Evolutionary conservation across 2,113 vertebrate genomes (phyloP).

Genomic region (Myotis davidii): DNA sequence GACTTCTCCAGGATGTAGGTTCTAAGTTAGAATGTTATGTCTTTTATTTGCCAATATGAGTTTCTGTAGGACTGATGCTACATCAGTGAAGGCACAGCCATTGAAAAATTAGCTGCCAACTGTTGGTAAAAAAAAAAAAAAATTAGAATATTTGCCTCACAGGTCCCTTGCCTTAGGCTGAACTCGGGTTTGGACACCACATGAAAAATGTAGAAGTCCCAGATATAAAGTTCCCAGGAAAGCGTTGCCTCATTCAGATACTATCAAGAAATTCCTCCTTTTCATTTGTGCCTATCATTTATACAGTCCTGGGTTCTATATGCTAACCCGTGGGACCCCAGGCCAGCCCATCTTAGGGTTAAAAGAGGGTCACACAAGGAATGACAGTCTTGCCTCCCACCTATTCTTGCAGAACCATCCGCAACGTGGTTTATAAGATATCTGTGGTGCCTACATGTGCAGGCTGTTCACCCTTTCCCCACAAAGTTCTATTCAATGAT

Average conservation of each 20-base stretch:
- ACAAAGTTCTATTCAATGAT: background rate
- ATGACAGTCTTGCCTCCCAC: background rate
- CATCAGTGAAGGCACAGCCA: slow-evolving; percentile 36
- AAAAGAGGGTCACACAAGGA: background rate
- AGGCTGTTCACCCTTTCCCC: background rate
- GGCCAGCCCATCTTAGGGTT: background rate
- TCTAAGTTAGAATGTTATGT: slow-evolving; percentile 62
- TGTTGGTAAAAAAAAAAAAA: background rate
- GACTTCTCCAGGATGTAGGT: slow-evolving; percentile 73
- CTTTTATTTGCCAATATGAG: slow-evolving; percentile 79
- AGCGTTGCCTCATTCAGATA: background rate
- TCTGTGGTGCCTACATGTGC: too few species aligned
- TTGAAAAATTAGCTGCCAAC: slow-evolving; percentile 46
- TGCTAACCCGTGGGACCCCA: background rate
- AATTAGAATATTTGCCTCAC: background rate
- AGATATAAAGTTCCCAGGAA: background rate
- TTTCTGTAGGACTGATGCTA: slow-evolving; percentile 71
- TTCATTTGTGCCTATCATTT: background rate
- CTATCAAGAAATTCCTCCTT: background rate
- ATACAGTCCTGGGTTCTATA: background rate
- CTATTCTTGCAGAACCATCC: background rate
- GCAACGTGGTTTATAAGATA: too few species aligned
- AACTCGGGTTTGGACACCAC: background rate
- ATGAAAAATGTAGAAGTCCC: slow-evolving; percentile 23
- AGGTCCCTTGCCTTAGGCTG: slow-evolving; percentile 11